Percentiles rank a stretch among this genome's conserved stretches.
phyloP scores from a whole-genome alignment of 2,888 invertebrate species.

The Callosobruchus maculatus region DNA sequence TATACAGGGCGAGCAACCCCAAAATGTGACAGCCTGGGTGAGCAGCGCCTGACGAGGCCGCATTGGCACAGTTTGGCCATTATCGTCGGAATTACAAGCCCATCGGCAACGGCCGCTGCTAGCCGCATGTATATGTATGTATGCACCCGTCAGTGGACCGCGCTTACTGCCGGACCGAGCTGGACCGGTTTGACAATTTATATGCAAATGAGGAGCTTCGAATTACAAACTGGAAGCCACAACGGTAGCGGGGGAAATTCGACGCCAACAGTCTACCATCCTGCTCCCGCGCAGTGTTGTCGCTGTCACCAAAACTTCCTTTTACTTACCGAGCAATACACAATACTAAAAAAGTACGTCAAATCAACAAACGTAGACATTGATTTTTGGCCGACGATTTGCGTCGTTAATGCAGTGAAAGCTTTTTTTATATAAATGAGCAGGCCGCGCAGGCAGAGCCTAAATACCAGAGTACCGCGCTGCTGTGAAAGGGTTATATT shows the following conservation, averaged over 20 bases:
- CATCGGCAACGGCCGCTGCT: not conserved
- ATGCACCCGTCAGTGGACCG: not conserved
- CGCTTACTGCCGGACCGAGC: conserved; percentile 5
- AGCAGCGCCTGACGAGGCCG: not conserved
- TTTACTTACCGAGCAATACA: no score
- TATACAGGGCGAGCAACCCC: no score
- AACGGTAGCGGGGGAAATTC: not conserved
- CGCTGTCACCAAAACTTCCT: no score
- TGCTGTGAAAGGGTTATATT: no score
- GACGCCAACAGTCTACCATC: not conserved
- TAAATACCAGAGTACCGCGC: no score
- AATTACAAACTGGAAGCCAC: conserved; percentile 27
- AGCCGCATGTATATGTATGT: not conserved
- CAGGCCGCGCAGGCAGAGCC: no score
- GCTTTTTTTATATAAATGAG: no score
- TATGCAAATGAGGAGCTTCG: conserved; percentile 36
- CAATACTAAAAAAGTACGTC: no score
- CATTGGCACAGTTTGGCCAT: not conserved
- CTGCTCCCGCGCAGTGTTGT: not conserved
- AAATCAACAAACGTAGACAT: no score
- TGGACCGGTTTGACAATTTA: conserved; percentile 34
- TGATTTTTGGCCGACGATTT: no score
- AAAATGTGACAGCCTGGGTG: no score
- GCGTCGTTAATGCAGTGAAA: no score
- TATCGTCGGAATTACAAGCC: not conserved